phyloP scores from a whole-genome alignment of 2,888 invertebrate species.

The Chrysomela aeneicollis region DNA sequence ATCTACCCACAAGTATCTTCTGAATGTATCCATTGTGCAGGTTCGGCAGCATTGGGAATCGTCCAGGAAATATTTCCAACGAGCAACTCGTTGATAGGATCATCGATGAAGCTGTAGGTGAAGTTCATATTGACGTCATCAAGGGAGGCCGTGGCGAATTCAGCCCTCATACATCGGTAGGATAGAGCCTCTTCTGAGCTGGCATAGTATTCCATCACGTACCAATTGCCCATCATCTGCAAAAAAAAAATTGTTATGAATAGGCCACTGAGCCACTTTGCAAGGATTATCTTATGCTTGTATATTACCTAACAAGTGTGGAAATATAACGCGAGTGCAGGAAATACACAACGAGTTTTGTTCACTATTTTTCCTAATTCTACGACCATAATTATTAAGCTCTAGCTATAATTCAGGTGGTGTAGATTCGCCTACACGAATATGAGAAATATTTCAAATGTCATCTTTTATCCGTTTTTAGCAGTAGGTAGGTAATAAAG shows the following conservation, averaged over 20 bases:
- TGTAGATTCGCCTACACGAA: too few species aligned
- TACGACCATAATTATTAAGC: too few species aligned
- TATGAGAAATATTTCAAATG: too few species aligned
- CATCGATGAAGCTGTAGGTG: conserved; percentile 85
- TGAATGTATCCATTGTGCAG: conserved; percentile 87
- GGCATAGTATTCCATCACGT: conserved; percentile 87
- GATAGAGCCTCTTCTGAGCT: conserved; percentile 86
- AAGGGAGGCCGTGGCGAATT: conserved; percentile 67
- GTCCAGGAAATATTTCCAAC: conserved; percentile 88
- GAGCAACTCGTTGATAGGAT: conserved; percentile 80
- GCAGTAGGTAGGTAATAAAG: too few species aligned
- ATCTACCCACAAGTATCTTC: conserved; percentile 79
- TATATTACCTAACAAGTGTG: too few species aligned
- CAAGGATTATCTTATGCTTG: too few species aligned
- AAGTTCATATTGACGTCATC: conserved; percentile 87
- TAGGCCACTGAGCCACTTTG: too few species aligned
- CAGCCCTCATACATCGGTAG: conserved; percentile 86
- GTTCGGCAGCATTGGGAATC: conserved; percentile 75
- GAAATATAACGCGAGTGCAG: too few species aligned
- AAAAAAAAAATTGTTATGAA: conserved; percentile 26
- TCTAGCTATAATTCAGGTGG: too few species aligned
- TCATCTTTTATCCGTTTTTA: too few species aligned
- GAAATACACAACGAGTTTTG: too few species aligned
- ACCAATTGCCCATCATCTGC: conserved; percentile 85
- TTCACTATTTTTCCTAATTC: too few species aligned